A percentile compares a stretch with the other conserved stretches of the same genome.
Conservation (phyloP, 1,140 invertebrate species). For the Philopotamus ludificatus region DNA sequence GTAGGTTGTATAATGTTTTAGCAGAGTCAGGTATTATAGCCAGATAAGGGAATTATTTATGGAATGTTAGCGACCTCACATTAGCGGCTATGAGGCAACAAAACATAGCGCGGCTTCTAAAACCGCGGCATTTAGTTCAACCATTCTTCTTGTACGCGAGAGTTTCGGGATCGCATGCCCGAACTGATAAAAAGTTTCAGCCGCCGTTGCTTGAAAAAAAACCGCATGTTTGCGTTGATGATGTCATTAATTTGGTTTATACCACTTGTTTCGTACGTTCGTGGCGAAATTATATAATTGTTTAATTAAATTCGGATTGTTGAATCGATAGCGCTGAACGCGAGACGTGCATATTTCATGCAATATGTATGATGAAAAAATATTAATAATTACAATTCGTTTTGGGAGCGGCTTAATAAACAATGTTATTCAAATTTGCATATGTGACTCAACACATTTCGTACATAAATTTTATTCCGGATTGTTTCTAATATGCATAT, state of each 20-base stretch:
- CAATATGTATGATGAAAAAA: too few relatives aligned
- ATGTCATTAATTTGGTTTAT: constrained; percentile 21
- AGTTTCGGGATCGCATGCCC: constrained; percentile 16
- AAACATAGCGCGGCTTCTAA: background rate
- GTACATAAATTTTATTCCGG: background rate
- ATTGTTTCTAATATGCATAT: background rate
- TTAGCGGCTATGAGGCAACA: background rate
- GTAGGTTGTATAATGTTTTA: constrained; percentile 27
- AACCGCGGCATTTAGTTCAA: background rate
- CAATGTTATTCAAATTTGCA: background rate
- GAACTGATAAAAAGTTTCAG: constrained; percentile 25
- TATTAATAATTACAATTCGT: too few relatives aligned
- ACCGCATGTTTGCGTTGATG: constrained; percentile 7
- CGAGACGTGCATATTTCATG: too few relatives aligned
- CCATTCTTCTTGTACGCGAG: constrained; percentile 10
- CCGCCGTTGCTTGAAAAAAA: background rate
- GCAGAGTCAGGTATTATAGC: constrained; percentile 26
- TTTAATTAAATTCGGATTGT: too few relatives aligned
- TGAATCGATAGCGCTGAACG: too few relatives aligned
- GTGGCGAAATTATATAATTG: too few relatives aligned
- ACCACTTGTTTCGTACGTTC: too few relatives aligned
- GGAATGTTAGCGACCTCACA: constrained; percentile 23
- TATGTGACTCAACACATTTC: background rate
- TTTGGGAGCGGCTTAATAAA: background rate
- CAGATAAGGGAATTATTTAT: constrained; percentile 32